phyloP scores from a whole-genome alignment of 2,888 invertebrate genomes.

The Philaethria dido region DNA sequence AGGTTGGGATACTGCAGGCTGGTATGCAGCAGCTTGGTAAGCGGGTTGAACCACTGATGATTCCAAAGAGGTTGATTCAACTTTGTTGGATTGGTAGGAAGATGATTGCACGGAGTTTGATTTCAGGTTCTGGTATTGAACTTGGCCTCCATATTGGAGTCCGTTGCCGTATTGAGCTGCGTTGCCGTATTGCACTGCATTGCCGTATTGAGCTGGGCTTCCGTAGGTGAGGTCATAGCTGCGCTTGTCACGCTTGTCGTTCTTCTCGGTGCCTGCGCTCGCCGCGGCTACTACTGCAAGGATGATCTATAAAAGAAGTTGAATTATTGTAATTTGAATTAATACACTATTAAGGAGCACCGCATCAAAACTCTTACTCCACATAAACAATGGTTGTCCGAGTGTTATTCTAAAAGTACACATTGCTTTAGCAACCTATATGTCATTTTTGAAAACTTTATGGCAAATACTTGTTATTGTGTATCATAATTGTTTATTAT shows the following conservation, averaged over 20 bases:
- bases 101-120: conserved; percentile 42
- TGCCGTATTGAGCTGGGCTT: conserved; percentile 25
- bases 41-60: conserved; percentile 25
- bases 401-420: too few species aligned
- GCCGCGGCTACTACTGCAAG: conserved; percentile 41
- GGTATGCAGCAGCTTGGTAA: conserved; percentile 28
- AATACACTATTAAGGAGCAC: too few species aligned
- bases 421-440: too few species aligned
- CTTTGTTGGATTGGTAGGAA: conserved; percentile 40
- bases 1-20: conserved; percentile 10
- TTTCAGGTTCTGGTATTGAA: conserved; percentile 41
- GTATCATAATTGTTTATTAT: too few species aligned
- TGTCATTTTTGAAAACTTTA: too few species aligned
- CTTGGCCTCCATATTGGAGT: conserved; percentile 30
- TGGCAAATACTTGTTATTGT: too few species aligned
- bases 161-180: neutral
- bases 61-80: conserved; percentile 39
- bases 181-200: conserved; percentile 30
- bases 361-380: too few species aligned
- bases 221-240: conserved; percentile 38
- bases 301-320: conserved; percentile 41
- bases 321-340: too few species aligned
- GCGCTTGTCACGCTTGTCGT: conserved; percentile 45
- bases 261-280: conserved; percentile 31
- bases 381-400: too few species aligned